A percentile compares a stretch with the other conserved stretches of the same genome.
Evolutionary conservation across 2,888 invertebrate genomes (phyloP).

Genomic region (Globia sparganii): DNA sequence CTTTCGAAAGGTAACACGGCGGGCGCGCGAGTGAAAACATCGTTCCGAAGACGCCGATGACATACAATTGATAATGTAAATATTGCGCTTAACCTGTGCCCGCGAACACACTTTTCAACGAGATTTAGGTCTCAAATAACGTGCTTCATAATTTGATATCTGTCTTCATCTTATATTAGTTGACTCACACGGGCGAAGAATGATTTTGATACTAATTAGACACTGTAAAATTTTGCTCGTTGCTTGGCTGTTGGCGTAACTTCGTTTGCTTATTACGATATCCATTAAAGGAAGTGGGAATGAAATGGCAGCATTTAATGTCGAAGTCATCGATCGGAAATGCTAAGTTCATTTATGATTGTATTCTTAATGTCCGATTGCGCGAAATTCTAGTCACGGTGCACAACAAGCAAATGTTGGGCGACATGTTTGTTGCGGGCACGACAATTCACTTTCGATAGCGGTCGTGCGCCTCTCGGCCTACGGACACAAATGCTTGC

Average conservation of each 20-base stretch:
- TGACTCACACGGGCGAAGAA: conserved; percentile 5
- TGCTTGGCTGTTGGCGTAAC: conserved; percentile 27
- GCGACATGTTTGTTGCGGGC: conserved; percentile 78
- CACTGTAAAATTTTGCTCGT: conserved; percentile 1
- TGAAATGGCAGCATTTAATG: conserved; percentile 71
- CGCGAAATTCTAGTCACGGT: conserved; percentile 83
- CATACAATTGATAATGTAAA: conserved; percentile 89
- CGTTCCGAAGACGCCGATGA: conserved; percentile 85
- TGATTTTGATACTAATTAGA: background rate
- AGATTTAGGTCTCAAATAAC: conserved; percentile 73
- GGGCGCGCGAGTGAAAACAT: conserved; percentile 86
- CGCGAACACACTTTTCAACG: conserved; percentile 78
- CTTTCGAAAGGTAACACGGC: conserved; percentile 89
- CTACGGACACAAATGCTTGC: conserved; percentile 83
- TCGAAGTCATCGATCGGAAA: conserved; percentile 74
- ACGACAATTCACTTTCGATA: conserved; percentile 88
- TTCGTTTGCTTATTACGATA: conserved; percentile 45
- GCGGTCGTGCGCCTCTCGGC: conserved; percentile 85
- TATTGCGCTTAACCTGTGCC: conserved; percentile 84
- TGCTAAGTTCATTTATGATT: conserved; percentile 77
- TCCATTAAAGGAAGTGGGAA: conserved; percentile 67
- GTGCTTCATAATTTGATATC: conserved; percentile 63
- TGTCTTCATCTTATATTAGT: conserved; percentile 24
- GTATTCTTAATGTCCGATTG: conserved; percentile 81
- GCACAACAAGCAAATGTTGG: conserved; percentile 74